Conservation (phyloP, 2,797 vertebrate species). For the Selene dorsalis region DNA sequence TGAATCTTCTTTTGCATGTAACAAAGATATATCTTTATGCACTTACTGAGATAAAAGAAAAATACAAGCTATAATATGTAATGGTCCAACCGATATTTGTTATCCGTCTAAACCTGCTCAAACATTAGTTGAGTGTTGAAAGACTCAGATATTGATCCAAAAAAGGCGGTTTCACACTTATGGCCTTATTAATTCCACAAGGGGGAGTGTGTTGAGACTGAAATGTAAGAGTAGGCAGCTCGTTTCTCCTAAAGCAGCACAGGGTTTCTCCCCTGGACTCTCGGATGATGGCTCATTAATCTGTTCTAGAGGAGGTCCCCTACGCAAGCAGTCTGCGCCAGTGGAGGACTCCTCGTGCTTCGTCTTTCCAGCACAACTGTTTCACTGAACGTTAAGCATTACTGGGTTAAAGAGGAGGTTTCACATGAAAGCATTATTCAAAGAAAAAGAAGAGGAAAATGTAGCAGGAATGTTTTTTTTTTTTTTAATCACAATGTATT, state of each 20-base stretch:
- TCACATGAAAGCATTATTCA: neutral
- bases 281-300: constrained; percentile 84
- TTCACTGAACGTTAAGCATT: constrained; percentile 48
- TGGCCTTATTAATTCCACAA: constrained; percentile 77
- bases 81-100: constrained; percentile 1
- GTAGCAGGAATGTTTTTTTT: neutral
- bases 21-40: neutral
- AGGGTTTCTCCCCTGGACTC: constrained; percentile 77
- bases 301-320: constrained; percentile 77
- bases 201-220: constrained; percentile 72
- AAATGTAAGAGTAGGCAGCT: constrained; percentile 66
- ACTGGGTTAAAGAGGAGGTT: constrained; percentile 27
- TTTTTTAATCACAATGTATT: neutral
- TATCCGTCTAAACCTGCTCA: constrained; percentile 12
- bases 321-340: constrained; percentile 63
- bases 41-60: neutral
- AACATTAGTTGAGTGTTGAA: constrained; percentile 25
- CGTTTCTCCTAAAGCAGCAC: constrained; percentile 67
- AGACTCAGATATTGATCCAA: constrained; percentile 49
- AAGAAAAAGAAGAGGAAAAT: neutral
- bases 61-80: neutral
- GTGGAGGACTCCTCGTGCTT: constrained; percentile 74
- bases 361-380: constrained; percentile 48
- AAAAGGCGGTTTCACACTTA: constrained; percentile 59
- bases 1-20: neutral